Evolutionary conservation across 2,113 vertebrate species (phyloP), one percentile per base, ranked within the genome.

Genomic region (Eclectus roratus): DNA sequence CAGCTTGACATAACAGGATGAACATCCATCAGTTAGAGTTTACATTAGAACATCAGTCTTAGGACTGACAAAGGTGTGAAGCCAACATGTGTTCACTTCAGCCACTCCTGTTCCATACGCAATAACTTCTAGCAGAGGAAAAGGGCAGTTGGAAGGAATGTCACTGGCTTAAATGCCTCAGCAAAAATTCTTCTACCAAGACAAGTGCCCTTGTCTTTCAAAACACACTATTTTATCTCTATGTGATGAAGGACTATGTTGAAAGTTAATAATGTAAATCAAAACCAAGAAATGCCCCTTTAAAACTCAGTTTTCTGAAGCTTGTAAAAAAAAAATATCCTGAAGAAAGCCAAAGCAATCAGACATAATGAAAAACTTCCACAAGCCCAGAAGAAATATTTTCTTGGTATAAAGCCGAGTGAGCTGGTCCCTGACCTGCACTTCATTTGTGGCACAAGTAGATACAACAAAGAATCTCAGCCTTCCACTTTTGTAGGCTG

Each of bases 51-150:
- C 4, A 46, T 14, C 18, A 28, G 41, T 46, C n/a, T 61, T 47
- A 24, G 77, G 80, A 73, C 29, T 33, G 11, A 21, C 46, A 23
- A 23, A 63, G 21, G 13, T 27, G 24, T 91, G 60, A 86, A 84
- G 21, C 39, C 4, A 0, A 17, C 6, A 2, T 2, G 4, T 4
- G 7, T 23, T 80, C 35, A 14, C 49, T 91, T 65, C 74, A 81
- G n/a, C 56, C 66, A 31, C 31, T 20, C 20, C 35, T 65, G 27
- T 29, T 87, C 47, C 35, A 8, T 12, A 27, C 0, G 0, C 0
- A 0, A 1, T 41, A 70, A 78, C 21, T 64, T 44, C 61, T 15
- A 39, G 27, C 2, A 8, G 56, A 80, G 17, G 21, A 76, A 79
- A 80, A 65, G 14, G 17, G 7, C 13, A 65, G 4, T 20, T 61